Conservation (phyloP, 2,888 invertebrate genomes). For the Alloscopus bannaensis region DNA sequence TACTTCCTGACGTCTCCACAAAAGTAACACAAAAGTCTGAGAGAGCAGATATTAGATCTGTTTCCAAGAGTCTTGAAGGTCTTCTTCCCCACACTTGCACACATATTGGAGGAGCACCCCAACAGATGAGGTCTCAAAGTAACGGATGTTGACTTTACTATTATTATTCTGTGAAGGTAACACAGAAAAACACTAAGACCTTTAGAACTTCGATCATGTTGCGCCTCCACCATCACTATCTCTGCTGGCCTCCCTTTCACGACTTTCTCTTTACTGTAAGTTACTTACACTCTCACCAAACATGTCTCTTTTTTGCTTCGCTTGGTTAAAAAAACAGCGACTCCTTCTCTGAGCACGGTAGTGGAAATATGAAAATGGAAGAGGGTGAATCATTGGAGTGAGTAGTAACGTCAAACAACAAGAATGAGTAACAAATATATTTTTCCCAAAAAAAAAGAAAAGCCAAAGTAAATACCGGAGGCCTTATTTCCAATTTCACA, state of each 20-base stretch:
- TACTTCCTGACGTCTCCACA: conserved; percentile 27
- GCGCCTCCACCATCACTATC: background rate
- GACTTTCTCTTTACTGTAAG: background rate
- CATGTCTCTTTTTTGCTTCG: too few species aligned
- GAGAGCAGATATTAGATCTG: conserved; percentile 9
- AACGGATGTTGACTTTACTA: conserved; percentile 4
- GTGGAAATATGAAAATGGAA: too few species aligned
- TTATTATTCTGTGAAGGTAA: conserved; percentile 10
- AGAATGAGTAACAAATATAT: too few species aligned
- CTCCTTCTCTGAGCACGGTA: too few species aligned
- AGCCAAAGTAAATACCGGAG: too few species aligned
- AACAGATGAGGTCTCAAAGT: conserved; percentile 1
- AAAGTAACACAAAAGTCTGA: conserved; percentile 26
- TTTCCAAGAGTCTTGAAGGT: too few species aligned
- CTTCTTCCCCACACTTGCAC: background rate
- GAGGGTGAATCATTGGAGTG: too few species aligned
- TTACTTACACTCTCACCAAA: too few species aligned
- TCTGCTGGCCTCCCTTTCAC: background rate
- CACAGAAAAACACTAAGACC: background rate
- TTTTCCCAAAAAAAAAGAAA: too few species aligned
- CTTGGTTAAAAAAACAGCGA: too few species aligned
- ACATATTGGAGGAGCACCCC: background rate
- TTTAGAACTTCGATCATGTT: background rate
- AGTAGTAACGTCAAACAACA: too few species aligned
- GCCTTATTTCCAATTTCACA: too few species aligned